These are phyloP conservation scores for Drosophila guanche DNA, from an alignment of 1,140 invertebrate species.

Conservation along the genomic window DNA sequence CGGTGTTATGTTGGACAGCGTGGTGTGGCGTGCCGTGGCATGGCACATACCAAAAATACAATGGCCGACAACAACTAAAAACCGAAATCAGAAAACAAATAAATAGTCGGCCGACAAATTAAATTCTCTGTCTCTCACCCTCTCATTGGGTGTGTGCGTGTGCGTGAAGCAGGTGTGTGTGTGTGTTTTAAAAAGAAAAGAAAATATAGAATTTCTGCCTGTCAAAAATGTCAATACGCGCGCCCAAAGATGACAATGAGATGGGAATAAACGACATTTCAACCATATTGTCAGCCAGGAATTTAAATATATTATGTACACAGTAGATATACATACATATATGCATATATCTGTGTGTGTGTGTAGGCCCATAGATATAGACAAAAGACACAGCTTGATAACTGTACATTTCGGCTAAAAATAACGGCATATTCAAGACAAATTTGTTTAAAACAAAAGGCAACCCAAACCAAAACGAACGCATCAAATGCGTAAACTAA, in stretches of 20 bases:
- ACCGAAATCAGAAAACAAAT: constrained; percentile 44
- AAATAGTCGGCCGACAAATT: constrained; percentile 48
- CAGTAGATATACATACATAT: too few relatives aligned
- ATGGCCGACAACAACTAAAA: constrained; percentile 39
- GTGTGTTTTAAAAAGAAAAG: constrained; percentile 9
- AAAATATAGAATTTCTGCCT: constrained; percentile 45
- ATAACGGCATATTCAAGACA: constrained; percentile 40
- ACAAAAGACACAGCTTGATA: constrained; percentile 38
- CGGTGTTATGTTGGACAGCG: constrained; percentile 23
- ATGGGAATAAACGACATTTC: constrained; percentile 57
- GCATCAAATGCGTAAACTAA: too few relatives aligned
- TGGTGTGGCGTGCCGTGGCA: constrained; percentile 26
- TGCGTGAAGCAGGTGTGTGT: constrained; percentile 13
- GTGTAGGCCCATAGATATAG: not conserved
- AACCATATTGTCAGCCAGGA: constrained; percentile 35
- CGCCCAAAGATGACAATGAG: constrained; percentile 52
- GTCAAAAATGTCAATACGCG: constrained; percentile 75
- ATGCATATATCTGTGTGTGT: not conserved
- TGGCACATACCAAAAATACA: constrained; percentile 54
- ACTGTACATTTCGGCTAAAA: constrained; percentile 62
- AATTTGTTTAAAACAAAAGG: constrained; percentile 65
- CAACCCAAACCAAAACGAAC: not conserved
- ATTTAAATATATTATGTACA: not conserved
- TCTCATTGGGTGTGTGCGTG: too few relatives aligned
- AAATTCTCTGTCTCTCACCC: constrained; percentile 16